phyloP scores from a whole-genome alignment of 1,140 invertebrate genomes.

The Drosophila paulistorum region DNA sequence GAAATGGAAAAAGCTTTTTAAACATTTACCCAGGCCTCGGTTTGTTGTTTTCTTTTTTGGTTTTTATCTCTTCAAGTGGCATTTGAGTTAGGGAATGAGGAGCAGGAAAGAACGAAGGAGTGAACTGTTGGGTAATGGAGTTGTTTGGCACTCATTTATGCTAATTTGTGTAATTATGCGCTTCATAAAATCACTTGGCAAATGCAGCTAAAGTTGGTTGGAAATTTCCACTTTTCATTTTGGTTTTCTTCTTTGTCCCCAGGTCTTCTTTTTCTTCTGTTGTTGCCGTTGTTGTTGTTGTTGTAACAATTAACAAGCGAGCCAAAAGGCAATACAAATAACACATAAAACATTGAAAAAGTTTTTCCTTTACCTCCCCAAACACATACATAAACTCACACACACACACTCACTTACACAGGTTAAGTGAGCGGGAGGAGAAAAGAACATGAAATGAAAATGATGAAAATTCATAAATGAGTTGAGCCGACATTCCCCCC shows the following conservation, averaged over 20 bases:
- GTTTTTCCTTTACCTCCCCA: conserved; percentile 27
- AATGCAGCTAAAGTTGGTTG: conserved; percentile 70
- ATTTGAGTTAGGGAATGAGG: conserved; percentile 3
- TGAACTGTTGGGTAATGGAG: conserved; percentile 29
- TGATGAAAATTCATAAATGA: conserved; percentile 72
- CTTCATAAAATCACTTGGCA: conserved; percentile 76
- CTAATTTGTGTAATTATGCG: conserved; percentile 82
- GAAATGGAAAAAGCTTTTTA: conserved; percentile 58
- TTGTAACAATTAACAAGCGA: conserved; percentile 78
- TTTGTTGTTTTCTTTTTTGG: conserved; percentile 5
- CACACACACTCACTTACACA: neutral
- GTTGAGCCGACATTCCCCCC: conserved; percentile 24
- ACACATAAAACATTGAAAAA: conserved; percentile 80
- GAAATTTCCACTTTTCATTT: conserved; percentile 42
- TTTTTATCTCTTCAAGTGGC: conserved; percentile 26
- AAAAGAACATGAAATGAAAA: conserved; percentile 49
- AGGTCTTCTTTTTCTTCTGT: conserved; percentile 21
- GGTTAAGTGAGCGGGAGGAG: neutral
- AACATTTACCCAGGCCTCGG: conserved; percentile 46
- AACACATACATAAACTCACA: neutral
- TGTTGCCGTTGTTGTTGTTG: conserved; percentile 43
- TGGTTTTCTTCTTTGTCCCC: conserved; percentile 24
- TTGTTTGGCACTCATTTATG: conserved; percentile 70
- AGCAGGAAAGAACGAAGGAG: neutral
- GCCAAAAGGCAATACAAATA: conserved; percentile 75